Evolutionary conservation across 2,113 vertebrate genomes (phyloP), one percentile per base, ranked within the genome.

Genomic region (Cinclus cinclus): DNA sequence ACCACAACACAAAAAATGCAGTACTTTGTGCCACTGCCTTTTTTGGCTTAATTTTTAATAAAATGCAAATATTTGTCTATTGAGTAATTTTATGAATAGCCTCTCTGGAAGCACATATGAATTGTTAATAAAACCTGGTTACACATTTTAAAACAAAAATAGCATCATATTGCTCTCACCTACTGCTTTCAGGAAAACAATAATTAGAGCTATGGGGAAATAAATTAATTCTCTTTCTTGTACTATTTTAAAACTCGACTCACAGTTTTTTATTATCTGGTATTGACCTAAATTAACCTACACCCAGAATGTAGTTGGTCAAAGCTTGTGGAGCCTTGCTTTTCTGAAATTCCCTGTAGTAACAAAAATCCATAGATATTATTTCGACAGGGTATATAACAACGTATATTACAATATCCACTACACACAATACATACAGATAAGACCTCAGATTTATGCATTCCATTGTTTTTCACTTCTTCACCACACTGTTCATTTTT

Each of bases 381-480:
- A 35, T 37, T 76, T 73, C 67, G 88, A 52, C 3, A 7, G 17
- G 16, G 50, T 22, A 7, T 62, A 53, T 31, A 83, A 80, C 23
- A 42, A 37, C 14, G 21, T 22, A 11, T 9, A 35, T 33, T 74
- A 74, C 28, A 41, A 28, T 7, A 46, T 21, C 6, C 4, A 81
- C 0, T 0, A 46, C 46, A 37, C 3, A 17, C 19, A 28, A 11
- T 12, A 64, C 39, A 30, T 14, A 44, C 7, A 74, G 28, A 11
- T n/a, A 82, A 65, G 11, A 53, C 17, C 13, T 67, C 42, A 44
- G 24, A 16, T 89, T 87, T 68, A 64, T 27, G 11, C 46, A 42
- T 62, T 52, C 46, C 35, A 15, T 89, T 79, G 31, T 23, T 80
- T 87, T 87, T 44, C 52, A 73, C 47, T 94, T 71, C 58, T 78